Evolutionary conservation across 2,113 vertebrate species (phyloP).

Genomic region (Oncorhynchus gorbuscha): DNA sequence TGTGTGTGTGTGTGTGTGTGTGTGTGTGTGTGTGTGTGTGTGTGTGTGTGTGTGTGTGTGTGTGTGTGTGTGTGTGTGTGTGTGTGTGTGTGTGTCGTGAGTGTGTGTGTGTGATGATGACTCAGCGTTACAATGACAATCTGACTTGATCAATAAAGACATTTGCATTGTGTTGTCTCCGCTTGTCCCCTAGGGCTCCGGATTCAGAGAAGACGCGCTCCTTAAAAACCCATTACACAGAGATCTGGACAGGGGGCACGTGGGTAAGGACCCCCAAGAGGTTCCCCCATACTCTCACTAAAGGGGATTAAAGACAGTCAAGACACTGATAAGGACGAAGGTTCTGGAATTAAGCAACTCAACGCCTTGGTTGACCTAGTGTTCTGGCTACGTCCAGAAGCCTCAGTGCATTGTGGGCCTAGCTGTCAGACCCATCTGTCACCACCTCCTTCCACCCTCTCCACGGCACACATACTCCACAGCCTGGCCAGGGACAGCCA

Average conservation of each 20-base stretch:
- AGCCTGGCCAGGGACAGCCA: background rate
- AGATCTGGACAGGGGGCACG: background rate
- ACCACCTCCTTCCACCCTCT: constrained; percentile 10
- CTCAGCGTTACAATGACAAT: constrained; percentile 27
- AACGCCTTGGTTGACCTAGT: too few species aligned
- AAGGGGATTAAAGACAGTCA: too few species aligned
- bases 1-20: background rate
- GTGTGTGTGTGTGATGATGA: constrained; percentile 30
- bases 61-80: background rate
- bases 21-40: background rate
- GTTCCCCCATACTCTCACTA: too few species aligned
- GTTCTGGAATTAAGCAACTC: too few species aligned
- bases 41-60: constrained; percentile 8
- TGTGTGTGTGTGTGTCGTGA: background rate
- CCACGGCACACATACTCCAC: background rate
- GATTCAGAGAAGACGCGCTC: background rate
- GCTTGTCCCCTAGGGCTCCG: background rate
- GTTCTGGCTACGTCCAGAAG: too few species aligned
- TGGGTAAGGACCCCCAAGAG: constrained; percentile 14
- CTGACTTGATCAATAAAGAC: constrained; percentile 47
- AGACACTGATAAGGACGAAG: too few species aligned
- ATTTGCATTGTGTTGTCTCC: constrained; percentile 41
- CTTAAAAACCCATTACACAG: constrained; percentile 36
- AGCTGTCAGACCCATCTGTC: constrained; percentile 34
- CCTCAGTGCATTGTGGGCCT: constrained; percentile 13